Evolutionary conservation across 2,797 vertebrate species (phyloP).

Genomic region (Podarcis lilfordi): DNA sequence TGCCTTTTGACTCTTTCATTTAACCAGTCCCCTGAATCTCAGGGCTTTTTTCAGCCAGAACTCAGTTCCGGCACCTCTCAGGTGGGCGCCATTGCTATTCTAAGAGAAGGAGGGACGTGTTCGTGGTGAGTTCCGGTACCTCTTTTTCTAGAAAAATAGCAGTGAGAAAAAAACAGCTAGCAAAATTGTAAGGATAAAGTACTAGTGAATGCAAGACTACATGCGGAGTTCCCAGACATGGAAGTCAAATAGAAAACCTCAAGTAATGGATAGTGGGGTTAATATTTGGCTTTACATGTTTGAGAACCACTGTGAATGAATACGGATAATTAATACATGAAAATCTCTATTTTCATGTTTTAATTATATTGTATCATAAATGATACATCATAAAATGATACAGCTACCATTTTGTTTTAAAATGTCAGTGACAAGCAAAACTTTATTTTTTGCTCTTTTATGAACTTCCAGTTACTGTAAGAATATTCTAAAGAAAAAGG

Average conservation of each 20-base stretch:
- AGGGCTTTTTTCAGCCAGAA: too few species aligned
- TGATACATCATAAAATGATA: not conserved
- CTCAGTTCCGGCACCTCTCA: too few species aligned
- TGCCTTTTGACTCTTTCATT: too few species aligned
- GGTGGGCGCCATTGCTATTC: too few species aligned
- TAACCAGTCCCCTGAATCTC: too few species aligned
- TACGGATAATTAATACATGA: slow-evolving; percentile 3
- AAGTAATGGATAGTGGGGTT: slow-evolving; percentile 4
- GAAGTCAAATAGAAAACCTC: slow-evolving; percentile 2
- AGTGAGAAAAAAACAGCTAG: not conserved
- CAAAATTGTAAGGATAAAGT: not conserved
- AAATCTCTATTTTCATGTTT: not conserved
- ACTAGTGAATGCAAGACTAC: not conserved
- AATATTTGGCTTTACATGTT: slow-evolving; percentile 12
- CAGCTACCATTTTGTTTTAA: not conserved
- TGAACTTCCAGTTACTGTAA: not conserved
- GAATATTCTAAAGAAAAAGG: not conserved
- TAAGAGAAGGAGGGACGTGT: too few species aligned
- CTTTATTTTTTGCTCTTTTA: not conserved
- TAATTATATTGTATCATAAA: too few species aligned
- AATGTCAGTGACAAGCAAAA: not conserved
- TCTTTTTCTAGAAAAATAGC: too few species aligned
- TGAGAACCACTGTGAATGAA: not conserved
- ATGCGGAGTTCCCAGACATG: not conserved
- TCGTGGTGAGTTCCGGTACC: too few species aligned